Evolutionary conservation across 2,888 invertebrate genomes (phyloP).

Genomic region (Bruchidius siliquastri): DNA sequence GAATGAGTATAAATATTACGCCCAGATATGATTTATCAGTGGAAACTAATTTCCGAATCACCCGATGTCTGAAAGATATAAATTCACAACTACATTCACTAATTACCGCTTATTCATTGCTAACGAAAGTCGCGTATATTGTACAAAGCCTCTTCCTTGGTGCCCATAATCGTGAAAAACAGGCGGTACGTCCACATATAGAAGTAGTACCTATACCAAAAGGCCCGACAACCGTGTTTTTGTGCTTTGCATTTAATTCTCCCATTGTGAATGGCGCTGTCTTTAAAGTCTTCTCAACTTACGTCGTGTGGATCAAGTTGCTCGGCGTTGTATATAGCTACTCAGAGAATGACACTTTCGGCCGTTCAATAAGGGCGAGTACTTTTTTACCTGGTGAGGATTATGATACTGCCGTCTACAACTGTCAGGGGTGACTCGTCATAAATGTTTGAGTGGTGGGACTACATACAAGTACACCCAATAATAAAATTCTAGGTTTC

Average conservation of each 20-base stretch:
- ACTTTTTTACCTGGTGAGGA: background rate
- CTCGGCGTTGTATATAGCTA: background rate
- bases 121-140: background rate
- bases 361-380: background rate
- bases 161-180: background rate
- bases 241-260: slow-evolving; percentile 1
- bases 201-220: background rate
- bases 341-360: background rate
- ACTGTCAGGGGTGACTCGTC: background rate
- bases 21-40: too few species aligned
- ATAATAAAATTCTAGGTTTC: too few species aligned
- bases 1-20: too few species aligned
- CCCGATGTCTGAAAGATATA: too few species aligned
- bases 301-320: slow-evolving; percentile 9
- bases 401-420: background rate
- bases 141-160: background rate
- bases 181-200: background rate
- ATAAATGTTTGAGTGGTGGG: background rate
- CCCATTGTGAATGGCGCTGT: slow-evolving; percentile 19
- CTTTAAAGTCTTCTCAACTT: slow-evolving; percentile 28
- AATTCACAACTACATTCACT: too few species aligned
- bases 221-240: background rate
- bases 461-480: too few species aligned
- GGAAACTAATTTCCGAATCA: too few species aligned
- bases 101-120: background rate